Conservation (phyloP, 2,888 invertebrate species). For the Cancer borealis region DNA sequence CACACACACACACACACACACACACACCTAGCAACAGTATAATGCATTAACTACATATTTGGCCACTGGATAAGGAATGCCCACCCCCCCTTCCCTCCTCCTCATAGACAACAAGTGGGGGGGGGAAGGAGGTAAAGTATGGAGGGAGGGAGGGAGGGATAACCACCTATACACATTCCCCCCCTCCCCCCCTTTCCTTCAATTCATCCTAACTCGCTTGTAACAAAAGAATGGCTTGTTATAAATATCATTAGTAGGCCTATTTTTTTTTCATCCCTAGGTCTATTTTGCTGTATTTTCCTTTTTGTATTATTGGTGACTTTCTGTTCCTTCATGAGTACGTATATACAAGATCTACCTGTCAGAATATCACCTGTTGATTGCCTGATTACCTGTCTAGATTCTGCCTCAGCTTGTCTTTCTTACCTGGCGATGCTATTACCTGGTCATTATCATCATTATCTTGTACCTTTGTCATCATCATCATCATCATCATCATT, state of each 20-base stretch:
- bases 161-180: neutral
- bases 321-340: neutral
- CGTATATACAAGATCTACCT: neutral
- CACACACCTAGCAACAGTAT: neutral
- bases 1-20: no score
- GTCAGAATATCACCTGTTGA: neutral
- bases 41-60: constrained; percentile 9
- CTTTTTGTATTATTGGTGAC: neutral
- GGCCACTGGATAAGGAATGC: neutral
- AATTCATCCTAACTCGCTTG: neutral
- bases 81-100: neutral
- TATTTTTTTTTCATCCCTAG: neutral
- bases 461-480: neutral
- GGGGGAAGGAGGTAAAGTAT: neutral
- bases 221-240: neutral
- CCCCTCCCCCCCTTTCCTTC: constrained; percentile 32
- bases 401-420: no score
- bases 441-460: neutral
- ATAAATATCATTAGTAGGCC: neutral
- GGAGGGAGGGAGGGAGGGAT: neutral
- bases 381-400: neutral
- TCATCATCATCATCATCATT: neutral
- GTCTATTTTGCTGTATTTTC: neutral
- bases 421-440: neutral
- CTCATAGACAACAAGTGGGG: neutral